phyloP scores from a whole-genome alignment of 2,888 invertebrate genomes.

The Chrysolina oricalcia region DNA sequence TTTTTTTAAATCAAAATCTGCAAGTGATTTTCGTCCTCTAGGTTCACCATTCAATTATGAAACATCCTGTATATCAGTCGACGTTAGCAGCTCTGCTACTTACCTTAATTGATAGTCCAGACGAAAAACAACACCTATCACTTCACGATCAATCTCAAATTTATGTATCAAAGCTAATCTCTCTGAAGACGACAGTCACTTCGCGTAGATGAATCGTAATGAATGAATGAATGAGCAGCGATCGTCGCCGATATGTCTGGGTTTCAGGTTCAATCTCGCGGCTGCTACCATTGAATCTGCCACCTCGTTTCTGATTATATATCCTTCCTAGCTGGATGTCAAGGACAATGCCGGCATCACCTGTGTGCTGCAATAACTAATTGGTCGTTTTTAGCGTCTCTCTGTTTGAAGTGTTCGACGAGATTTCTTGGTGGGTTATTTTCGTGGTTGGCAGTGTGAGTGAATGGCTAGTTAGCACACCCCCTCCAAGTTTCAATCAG shows the following conservation, averaged over 20 bases:
- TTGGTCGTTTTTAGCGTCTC: slow-evolving; percentile 4
- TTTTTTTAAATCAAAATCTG: no score
- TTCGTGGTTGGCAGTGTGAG: not conserved
- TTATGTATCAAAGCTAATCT: not conserved
- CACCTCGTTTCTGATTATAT: slow-evolving; percentile 61
- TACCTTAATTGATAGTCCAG: not conserved
- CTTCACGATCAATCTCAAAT: slow-evolving; percentile 16
- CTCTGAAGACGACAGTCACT: not conserved
- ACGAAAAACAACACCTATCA: not conserved
- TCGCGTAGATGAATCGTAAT: slow-evolving; percentile 14
- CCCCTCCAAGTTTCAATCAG: not conserved
- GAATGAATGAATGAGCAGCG: slow-evolving; percentile 42
- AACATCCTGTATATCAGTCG: not conserved
- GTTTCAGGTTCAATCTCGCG: slow-evolving; percentile 54
- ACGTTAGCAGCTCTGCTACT: not conserved
- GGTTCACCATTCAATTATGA: no score
- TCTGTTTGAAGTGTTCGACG: not conserved
- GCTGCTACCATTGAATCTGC: slow-evolving; percentile 46
- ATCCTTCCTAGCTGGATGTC: slow-evolving; percentile 57
- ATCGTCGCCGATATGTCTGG: slow-evolving; percentile 60
- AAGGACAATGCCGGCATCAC: slow-evolving; percentile 42
- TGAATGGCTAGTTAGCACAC: not conserved
- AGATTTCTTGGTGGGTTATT: not conserved
- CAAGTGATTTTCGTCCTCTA: no score
- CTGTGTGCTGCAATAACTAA: slow-evolving; percentile 20